A percentile compares a stretch with the other conserved stretches of the same genome.
phyloP scores from a whole-genome alignment of 2,113 vertebrate species.

The Clarias magur region DNA sequence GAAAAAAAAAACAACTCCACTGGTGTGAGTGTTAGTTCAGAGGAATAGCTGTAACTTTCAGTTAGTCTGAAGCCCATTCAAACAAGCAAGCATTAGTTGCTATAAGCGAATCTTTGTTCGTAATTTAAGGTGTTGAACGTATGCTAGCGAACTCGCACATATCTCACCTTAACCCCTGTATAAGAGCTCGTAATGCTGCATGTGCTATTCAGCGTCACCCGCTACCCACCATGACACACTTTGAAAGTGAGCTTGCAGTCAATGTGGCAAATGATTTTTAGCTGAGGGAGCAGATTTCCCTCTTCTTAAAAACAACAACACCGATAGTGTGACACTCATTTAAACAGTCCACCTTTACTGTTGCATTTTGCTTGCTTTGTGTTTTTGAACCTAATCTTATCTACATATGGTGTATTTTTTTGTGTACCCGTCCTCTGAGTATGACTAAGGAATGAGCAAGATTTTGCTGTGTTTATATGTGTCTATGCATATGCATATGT shows the following conservation, averaged over 20 bases:
- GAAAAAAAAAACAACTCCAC: background rate
- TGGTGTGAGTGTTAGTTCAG: background rate
- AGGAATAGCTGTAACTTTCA: background rate
- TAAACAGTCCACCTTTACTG: background rate
- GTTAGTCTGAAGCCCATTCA: background rate
- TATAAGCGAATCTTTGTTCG: too few species aligned
- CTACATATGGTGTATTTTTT: background rate
- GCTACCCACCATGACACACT: conserved; percentile 36
- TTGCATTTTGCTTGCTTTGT: background rate
- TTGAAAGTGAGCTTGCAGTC: conserved; percentile 43
- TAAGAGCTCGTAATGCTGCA: background rate
- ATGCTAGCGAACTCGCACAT: background rate
- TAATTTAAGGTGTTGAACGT: conserved; percentile 4
- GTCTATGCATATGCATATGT: background rate
- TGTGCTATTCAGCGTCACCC: background rate
- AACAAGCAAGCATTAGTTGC: background rate
- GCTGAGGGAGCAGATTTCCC: conserved; percentile 29
- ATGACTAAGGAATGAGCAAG: background rate
- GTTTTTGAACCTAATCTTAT: background rate
- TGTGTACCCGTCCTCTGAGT: background rate
- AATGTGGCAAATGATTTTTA: conserved; percentile 19
- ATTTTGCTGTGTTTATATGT: conserved; percentile 19
- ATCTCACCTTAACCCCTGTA: conserved; percentile 24
- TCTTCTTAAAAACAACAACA: conserved; percentile 20
- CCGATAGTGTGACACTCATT: background rate